A percentile compares a stretch with the other conserved stretches of the same genome.
Conservation (phyloP, 2,888 invertebrate species). For the Netelia fuscicornis region DNA sequence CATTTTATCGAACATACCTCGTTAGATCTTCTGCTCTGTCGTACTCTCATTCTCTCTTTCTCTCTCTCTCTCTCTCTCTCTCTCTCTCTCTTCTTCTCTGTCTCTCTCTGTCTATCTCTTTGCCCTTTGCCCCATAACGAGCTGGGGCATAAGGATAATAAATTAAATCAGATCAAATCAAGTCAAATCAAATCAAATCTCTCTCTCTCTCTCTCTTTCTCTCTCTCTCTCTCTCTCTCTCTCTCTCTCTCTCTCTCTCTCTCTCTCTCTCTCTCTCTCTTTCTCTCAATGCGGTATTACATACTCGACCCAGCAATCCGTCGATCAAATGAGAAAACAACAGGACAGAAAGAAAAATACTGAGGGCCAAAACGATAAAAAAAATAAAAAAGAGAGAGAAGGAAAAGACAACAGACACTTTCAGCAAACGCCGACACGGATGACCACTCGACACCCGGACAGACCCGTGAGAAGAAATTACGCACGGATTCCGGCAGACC, state of each 20-base stretch:
- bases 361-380: constrained; percentile 18
- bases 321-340: constrained; percentile 33
- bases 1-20: constrained; percentile 4
- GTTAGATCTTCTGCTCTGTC: constrained; percentile 1
- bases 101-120: neutral
- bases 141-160: no score
- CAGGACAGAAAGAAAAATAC: constrained; percentile 35
- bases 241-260: constrained; percentile 9
- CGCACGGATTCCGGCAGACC: constrained; percentile 84
- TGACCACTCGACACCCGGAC: constrained; percentile 81
- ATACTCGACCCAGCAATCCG: constrained; percentile 46
- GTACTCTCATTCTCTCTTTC: constrained; percentile 2
- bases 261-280: constrained; percentile 18
- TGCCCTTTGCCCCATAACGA: no score
- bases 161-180: no score
- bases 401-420: constrained; percentile 77
- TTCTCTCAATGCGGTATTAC: constrained; percentile 25
- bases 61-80: no score
- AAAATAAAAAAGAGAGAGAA: constrained; percentile 53
- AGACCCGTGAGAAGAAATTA: constrained; percentile 81
- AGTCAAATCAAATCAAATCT: neutral
- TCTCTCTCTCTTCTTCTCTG: no score
- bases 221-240: no score
- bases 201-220: no score
- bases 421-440: constrained; percentile 82